Base-by-base conservation (phyloP, 2,888 invertebrate genomes). In the Phyto melanocephala region DNA sequence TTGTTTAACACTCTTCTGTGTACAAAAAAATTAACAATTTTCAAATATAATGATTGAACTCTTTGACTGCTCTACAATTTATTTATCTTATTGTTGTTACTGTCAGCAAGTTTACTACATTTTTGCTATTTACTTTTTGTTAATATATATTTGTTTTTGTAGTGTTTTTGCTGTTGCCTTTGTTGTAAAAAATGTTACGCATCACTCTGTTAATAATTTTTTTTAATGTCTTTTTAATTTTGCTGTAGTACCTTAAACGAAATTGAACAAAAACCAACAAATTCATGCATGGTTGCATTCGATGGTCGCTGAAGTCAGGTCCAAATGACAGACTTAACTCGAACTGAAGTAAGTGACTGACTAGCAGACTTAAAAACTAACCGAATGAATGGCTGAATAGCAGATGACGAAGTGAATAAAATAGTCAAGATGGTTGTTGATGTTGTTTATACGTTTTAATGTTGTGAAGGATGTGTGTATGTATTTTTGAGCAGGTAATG, bases 221-320 rank as follows among this genome's bases (percentile, higher is more conserved):
- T 60, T 70, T 79, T 82, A 82, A 82, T 82, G 82, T 79, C 75
- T 82, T 82, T 82, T 82, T 82, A 82, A 82, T 79, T 79, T 70
- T 60, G 24, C n/a, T n/a, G n/a, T 52, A 63, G 52, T 45, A 45
- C 15, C 22, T 56, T 17, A 17, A 56, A 17, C 11, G 7, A 40
- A 42, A 50, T 52, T 5, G 50, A 22, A 22, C 8, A 35, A 63
- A 33, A 20, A 8, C 1, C 11, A 10, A 47, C 8, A 22, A 52
- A 52, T 52, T 74, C 42, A 74, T 74, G 79, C 60, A 22, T 80
- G 72, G 72, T 45, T 80, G 79, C 72, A 52, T 56, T 71, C 37
- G 70, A 63, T 78, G 78, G 70, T 56, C 63, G 63, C 28, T 58
- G 7, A 13, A 40, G 13, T n/a, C 15, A 63, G n/a, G 71, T 50